phyloP scores from a whole-genome alignment of 2,113 vertebrate genomes.

The Turdus rufiventris region DNA sequence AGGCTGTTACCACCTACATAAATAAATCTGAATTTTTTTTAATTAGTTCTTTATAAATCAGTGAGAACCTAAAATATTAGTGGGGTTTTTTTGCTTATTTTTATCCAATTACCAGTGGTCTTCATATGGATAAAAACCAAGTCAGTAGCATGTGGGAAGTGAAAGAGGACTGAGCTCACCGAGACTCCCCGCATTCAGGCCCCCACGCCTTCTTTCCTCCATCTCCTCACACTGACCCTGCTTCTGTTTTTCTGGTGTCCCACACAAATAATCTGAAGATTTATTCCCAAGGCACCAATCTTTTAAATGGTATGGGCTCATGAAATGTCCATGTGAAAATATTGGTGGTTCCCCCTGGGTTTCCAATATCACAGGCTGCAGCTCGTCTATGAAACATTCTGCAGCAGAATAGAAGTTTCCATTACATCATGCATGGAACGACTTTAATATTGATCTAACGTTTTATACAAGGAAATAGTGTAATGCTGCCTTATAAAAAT shows the following conservation, averaged over 20 bases:
- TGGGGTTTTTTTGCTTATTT: rapidly evolving
- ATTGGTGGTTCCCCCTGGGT: background rate
- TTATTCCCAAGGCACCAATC: background rate
- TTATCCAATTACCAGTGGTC: background rate
- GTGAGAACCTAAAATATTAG: background rate
- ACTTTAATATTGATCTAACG: conserved; percentile 37
- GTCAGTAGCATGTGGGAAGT: background rate
- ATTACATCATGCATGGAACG: conserved; percentile 16
- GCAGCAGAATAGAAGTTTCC: background rate
- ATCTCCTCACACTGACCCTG: background rate
- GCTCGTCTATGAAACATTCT: background rate
- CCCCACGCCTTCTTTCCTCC: background rate
- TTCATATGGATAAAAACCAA: background rate
- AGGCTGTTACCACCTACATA: background rate
- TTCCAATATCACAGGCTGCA: background rate
- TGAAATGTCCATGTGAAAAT: background rate
- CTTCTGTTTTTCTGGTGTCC: background rate
- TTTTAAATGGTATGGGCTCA: background rate
- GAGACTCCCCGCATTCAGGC: background rate
- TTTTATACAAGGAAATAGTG: conserved; percentile 45
- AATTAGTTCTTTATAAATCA: background rate
- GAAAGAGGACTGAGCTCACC: background rate
- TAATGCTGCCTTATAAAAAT: conserved; percentile 46
- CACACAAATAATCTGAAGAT: background rate
- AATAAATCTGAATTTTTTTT: background rate